A percentile compares a stretch with the other conserved stretches of the same genome.
Evolutionary conservation across 2,113 vertebrate genomes (phyloP).

Genomic region (Melanotaenia duboulayi): DNA sequence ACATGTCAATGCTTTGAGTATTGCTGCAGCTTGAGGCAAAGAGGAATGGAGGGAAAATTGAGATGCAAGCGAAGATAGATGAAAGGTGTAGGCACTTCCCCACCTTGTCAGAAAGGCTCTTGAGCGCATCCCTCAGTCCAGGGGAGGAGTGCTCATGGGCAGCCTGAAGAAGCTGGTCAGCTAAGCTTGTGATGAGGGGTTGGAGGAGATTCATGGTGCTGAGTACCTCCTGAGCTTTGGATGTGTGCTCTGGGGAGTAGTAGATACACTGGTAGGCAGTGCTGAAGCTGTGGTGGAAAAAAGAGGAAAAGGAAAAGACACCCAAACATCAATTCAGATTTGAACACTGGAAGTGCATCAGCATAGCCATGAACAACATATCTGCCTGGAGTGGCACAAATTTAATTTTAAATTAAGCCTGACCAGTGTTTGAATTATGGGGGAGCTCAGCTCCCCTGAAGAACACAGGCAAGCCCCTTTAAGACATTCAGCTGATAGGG

Average conservation of each 20-base stretch:
- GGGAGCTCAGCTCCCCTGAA: no score
- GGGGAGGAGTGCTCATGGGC: constrained; percentile 90
- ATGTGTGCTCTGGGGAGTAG: constrained; percentile 97
- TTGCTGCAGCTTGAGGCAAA: constrained; percentile 21
- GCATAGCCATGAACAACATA: neutral
- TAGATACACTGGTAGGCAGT: constrained; percentile 98
- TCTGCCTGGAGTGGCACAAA: neutral
- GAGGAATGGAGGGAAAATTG: constrained; percentile 15
- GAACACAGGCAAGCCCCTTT: no score
- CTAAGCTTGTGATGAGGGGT: constrained; percentile 90
- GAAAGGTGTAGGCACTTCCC: constrained; percentile 56
- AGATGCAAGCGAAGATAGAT: neutral
- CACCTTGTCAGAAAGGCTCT: constrained; percentile 96
- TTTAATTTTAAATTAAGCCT: constrained; percentile 8
- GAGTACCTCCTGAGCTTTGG: constrained; percentile 96
- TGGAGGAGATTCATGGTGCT: constrained; percentile 92
- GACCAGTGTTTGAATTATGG: no score
- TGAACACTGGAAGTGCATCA: neutral
- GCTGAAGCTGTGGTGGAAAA: constrained; percentile 82
- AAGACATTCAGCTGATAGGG: no score
- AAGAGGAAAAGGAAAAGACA: neutral
- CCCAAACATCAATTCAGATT: neutral
- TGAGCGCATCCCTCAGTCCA: constrained; percentile 92
- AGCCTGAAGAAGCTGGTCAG: constrained; percentile 92
- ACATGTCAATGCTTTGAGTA: constrained; percentile 1